A percentile compares a stretch with the other conserved stretches of the same genome.
Conservation (phyloP, 2,888 invertebrate species). For the Scaptodrosophila latifasciaeformis region DNA sequence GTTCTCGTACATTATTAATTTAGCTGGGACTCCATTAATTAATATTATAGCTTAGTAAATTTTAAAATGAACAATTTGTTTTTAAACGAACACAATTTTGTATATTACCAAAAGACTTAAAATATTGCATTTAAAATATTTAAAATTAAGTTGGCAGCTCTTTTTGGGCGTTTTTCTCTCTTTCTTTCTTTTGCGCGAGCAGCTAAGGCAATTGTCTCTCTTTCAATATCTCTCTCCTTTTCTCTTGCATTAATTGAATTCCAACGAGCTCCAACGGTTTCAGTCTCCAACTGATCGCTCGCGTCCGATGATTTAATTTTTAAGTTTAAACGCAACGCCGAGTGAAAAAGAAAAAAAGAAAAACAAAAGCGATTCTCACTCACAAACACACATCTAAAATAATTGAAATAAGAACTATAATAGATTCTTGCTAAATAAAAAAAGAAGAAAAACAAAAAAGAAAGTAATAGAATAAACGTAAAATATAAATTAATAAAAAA, state of each 20-base stretch:
- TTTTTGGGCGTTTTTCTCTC: slow-evolving; percentile 20
- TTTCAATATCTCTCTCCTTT: slow-evolving; percentile 7
- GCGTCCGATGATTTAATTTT: slow-evolving; percentile 74
- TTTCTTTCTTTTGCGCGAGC: too few species aligned
- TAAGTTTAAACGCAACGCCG: slow-evolving; percentile 61
- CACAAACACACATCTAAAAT: slow-evolving; percentile 29
- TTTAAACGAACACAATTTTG: too few species aligned
- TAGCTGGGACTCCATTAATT: too few species aligned
- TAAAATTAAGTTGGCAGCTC: slow-evolving; percentile 31
- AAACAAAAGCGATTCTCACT: slow-evolving; percentile 44
- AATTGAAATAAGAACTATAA: slow-evolving; percentile 6
- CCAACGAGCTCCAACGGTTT: slow-evolving; percentile 44
- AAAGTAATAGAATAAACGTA: slow-evolving; percentile 4
- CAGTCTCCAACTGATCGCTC: slow-evolving; percentile 75
- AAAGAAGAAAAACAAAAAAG: slow-evolving; percentile 24
- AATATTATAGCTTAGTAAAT: too few species aligned
- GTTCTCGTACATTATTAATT: too few species aligned
- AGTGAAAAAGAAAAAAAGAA: too few species aligned
- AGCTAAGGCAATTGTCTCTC: not conserved
- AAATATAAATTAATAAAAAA: not conserved
- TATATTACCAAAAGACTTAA: too few species aligned
- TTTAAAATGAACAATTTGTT: too few species aligned
- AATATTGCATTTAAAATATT: too few species aligned
- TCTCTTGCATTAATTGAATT: too few species aligned
- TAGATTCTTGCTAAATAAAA: slow-evolving; percentile 22